Conservation (phyloP, 2,797 vertebrate genomes). For the Eulemur mongoz region DNA sequence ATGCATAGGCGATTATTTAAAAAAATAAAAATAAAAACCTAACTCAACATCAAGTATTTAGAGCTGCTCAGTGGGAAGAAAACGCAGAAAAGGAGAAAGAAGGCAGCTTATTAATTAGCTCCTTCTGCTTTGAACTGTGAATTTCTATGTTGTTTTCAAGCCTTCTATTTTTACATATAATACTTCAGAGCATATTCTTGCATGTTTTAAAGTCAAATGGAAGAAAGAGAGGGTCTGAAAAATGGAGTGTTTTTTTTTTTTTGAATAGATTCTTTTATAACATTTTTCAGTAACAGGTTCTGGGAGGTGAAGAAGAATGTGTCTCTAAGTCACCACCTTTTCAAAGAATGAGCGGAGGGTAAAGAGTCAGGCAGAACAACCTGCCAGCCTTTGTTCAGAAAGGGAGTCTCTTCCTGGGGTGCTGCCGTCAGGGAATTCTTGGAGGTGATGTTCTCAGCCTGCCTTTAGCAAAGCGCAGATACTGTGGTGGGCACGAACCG, state of each 20-base stretch:
- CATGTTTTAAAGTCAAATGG: slow-evolving; percentile 58
- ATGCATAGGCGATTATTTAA: slow-evolving; percentile 64
- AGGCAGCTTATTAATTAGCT: slow-evolving; percentile 72
- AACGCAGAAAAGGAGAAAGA: slow-evolving; percentile 57
- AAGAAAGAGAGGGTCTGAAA: slow-evolving; percentile 36
- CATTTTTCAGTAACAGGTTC: slow-evolving; percentile 17
- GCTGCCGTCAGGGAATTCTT: background rate
- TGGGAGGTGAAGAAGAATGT: background rate
- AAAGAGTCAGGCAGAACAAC: background rate
- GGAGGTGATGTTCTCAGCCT: background rate
- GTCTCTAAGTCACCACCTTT: background rate
- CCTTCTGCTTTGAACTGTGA: slow-evolving; percentile 65
- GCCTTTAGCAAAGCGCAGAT: background rate
- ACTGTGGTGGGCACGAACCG: accelerated
- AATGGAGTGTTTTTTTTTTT: background rate
- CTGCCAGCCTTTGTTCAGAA: background rate
- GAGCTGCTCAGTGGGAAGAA: slow-evolving; percentile 72
- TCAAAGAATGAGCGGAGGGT: background rate
- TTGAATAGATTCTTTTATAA: slow-evolving; percentile 50
- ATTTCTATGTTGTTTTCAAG: slow-evolving; percentile 40
- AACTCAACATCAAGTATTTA: slow-evolving; percentile 67
- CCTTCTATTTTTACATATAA: slow-evolving; percentile 50
- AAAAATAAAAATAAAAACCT: slow-evolving; percentile 73
- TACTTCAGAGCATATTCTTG: slow-evolving; percentile 49
- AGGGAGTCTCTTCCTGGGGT: background rate